Base-by-base conservation (phyloP, 2,113 vertebrate genomes). In the Crotophaga sulcirostris region DNA sequence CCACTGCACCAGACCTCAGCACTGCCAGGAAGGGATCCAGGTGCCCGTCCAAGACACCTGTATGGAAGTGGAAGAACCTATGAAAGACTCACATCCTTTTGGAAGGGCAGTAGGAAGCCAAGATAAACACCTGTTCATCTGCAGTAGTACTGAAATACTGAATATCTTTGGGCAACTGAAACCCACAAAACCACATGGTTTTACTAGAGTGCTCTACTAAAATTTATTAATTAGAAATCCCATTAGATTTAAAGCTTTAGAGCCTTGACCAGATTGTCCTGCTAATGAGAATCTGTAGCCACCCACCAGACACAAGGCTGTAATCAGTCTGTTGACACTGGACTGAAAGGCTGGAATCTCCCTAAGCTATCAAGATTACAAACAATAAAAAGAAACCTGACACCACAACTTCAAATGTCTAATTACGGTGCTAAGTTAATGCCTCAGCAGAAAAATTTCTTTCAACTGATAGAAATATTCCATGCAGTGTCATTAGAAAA, bases 61-160 rank as follows among this genome's bases (percentile, higher is more conserved):
- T 3, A 7, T 5, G 34, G 58, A 40, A 88, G 18, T 1, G 7
- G 58, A 20, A 58, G 40, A 84, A 87, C 5, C 13, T 5, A 28
- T 3, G 8, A n/a, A 51, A 56, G 40, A 60, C 40, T 77, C 13
- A 0, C 7, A 67, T 3, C 29, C 19, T 79, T 58, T 23, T 0
- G 0, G 33, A 84, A 80, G 11, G 52, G 49, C 68, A 54, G 11
- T 15, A 19, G 21, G 67, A 81, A 17, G 36, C 51, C 40, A 73
- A 52, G 13, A 51, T 40, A 74, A 79, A 60, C 3, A 84, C 10
- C 52, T 59, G 8, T 20, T 78, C 44, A 52, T 21, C 28, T 60
- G 17, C 67, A 68, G 58, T 15, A 36, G 29, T 14, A 33, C 19
- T 4, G 4, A 85, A 88, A 79, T 13, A 44, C 19, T 21, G 49